A percentile compares a stretch with the other conserved stretches of the same genome.
phyloP scores from a whole-genome alignment of 2,797 vertebrate genomes.

The Microctenopoma stevenorrisi region DNA sequence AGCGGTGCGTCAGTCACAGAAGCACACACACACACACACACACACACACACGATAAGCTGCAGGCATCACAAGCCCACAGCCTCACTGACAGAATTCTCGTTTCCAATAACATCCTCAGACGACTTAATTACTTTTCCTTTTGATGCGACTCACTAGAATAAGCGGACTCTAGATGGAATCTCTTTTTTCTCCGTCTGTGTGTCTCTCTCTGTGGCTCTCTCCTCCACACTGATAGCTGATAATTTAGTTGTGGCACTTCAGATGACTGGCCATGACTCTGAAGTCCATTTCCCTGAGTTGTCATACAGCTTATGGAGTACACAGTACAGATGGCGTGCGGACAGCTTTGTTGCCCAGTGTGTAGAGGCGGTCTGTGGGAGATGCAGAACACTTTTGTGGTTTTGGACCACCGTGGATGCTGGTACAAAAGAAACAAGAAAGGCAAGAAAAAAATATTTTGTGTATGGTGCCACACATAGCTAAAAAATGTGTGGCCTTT shows the following conservation, averaged over 20 bases:
- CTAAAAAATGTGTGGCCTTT: slow-evolving; percentile 19
- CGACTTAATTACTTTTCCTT: slow-evolving; percentile 86
- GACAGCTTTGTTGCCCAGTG: slow-evolving; percentile 16
- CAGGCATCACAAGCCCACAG: slow-evolving; percentile 74
- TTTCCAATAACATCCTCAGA: slow-evolving; percentile 83
- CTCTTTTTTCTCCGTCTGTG: slow-evolving; percentile 51
- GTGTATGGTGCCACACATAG: background rate
- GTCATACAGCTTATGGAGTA: slow-evolving; percentile 36
- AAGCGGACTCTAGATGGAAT: slow-evolving; percentile 76
- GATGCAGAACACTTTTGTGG: slow-evolving; percentile 15
- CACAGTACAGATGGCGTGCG: background rate
- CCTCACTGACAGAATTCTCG: slow-evolving; percentile 80
- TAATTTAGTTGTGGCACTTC: slow-evolving; percentile 65
- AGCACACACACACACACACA: slow-evolving; percentile 4
- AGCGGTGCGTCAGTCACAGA: slow-evolving; percentile 51
- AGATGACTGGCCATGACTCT: slow-evolving; percentile 43
- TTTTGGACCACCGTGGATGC: slow-evolving; percentile 2
- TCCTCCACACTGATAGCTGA: slow-evolving; percentile 49
- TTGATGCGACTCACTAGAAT: slow-evolving; percentile 77
- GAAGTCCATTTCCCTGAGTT: slow-evolving; percentile 49
- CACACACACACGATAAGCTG: slow-evolving; percentile 73
- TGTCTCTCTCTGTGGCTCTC: slow-evolving; percentile 42
- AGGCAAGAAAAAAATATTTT: background rate
- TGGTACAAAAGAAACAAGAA: slow-evolving; percentile 15
- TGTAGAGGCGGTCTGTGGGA: background rate